Percentiles rank a stretch among this genome's conserved stretches.
Conservation (phyloP, 2,888 invertebrate species). For the Harpalus rubripes region DNA sequence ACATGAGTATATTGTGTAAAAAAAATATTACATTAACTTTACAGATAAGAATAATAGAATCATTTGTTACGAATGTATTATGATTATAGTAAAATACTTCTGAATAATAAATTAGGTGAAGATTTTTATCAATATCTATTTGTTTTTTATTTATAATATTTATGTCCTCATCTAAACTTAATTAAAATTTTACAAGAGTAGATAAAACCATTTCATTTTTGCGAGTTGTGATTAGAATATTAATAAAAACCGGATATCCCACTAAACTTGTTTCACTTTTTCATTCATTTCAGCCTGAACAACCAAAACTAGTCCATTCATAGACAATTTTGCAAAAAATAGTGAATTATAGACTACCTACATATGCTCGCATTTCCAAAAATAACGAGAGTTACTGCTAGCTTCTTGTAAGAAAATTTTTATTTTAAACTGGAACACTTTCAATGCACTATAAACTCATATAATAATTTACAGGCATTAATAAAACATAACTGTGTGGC, state of each 20-base stretch:
- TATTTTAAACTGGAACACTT: conserved; percentile 43
- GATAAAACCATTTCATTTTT: neutral
- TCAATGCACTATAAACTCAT: conserved; percentile 27
- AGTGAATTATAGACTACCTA: neutral
- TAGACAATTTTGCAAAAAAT: conserved; percentile 13
- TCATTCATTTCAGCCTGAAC: conserved; percentile 5
- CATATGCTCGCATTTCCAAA: conserved; percentile 2
- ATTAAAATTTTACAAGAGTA: neutral
- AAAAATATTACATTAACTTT: too few species aligned
- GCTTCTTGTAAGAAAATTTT: neutral
- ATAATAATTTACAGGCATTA: conserved; percentile 45
- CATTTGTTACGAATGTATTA: too few species aligned
- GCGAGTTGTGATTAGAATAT: conserved; percentile 7
- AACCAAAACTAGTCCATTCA: conserved; percentile 6
- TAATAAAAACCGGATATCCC: conserved; percentile 20
- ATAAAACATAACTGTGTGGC: conserved; percentile 34
- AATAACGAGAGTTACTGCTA: neutral
- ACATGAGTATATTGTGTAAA: too few species aligned
- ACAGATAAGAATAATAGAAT: too few species aligned
- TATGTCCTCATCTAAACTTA: neutral
- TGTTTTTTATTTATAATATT: neutral
- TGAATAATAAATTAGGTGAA: neutral
- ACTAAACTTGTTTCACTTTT: conserved; percentile 46
- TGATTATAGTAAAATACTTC: too few species aligned
- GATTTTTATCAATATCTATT: neutral